Percentiles rank a stretch among this genome's conserved stretches.
These are phyloP conservation scores for Aptenodytes forsteri DNA, from an alignment of 2,113 vertebrate species.

Conservation along the genomic window DNA sequence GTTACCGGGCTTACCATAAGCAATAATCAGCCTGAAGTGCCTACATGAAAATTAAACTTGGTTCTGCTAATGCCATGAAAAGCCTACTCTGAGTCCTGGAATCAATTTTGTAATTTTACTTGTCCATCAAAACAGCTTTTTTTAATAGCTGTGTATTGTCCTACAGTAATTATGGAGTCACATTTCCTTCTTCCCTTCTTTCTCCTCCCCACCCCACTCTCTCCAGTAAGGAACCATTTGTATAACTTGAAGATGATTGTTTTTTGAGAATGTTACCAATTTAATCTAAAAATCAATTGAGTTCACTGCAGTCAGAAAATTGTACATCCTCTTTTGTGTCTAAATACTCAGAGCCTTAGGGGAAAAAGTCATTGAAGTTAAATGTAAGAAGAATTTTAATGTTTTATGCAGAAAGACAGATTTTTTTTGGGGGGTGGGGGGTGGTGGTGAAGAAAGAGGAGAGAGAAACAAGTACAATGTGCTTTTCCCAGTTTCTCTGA, in stretches of 20 bases:
- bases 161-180: not conserved
- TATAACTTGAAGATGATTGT: not conserved
- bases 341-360: not conserved
- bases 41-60: not conserved
- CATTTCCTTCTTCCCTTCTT: not conserved
- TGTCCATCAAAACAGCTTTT: not conserved
- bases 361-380: constrained; percentile 2
- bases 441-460: not conserved
- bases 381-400: constrained; percentile 3
- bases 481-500: not conserved
- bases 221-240: not conserved
- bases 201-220: not conserved
- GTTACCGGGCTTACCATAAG: not conserved
- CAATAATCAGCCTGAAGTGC: not conserved
- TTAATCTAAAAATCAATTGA: constrained; percentile 20
- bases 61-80: not conserved
- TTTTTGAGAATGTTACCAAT: not conserved
- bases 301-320: constrained; percentile 19
- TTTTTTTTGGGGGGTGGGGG: not conserved
- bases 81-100: not conserved
- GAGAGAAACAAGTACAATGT: not conserved
- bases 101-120: not conserved
- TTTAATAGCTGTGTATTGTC: not conserved
- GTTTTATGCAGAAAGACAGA: constrained; percentile 3
- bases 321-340: not conserved